These are phyloP conservation scores for Spinibarbus caldwelli DNA, from an alignment of 2,797 vertebrate species.

Conservation along the genomic window DNA sequence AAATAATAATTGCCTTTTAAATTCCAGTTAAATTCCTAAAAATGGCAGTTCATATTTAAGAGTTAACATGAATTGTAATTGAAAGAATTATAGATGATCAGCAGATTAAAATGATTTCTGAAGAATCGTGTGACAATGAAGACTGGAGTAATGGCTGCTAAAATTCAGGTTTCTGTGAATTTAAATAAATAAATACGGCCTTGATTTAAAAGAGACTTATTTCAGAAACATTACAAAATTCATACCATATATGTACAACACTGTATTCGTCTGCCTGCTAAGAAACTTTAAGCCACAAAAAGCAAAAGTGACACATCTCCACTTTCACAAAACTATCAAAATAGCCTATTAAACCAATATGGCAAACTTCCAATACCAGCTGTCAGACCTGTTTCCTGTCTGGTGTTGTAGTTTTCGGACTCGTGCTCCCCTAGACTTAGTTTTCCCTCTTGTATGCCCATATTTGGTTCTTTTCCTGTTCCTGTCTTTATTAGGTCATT, in stretches of 20 bases:
- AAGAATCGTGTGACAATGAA: background rate
- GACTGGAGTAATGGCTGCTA: background rate
- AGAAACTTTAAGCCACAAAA: background rate
- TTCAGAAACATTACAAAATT: too few relatives aligned
- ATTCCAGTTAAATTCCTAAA: background rate
- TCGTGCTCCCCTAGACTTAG: too few relatives aligned
- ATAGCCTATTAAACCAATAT: background rate
- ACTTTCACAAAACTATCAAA: constrained; percentile 2
- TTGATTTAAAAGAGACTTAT: too few relatives aligned
- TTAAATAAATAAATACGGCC: background rate
- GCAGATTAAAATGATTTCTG: background rate
- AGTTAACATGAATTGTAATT: background rate
- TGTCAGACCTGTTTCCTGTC: too few relatives aligned
- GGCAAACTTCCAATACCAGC: too few relatives aligned
- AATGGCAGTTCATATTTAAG: background rate
- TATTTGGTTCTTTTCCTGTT: too few relatives aligned
- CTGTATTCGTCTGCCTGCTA: background rate
- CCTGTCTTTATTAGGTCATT: too few relatives aligned
- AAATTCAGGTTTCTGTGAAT: background rate
- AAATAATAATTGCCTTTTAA: background rate
- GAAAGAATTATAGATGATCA: too few relatives aligned
- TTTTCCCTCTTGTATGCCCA: too few relatives aligned
- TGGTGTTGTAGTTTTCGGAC: too few relatives aligned
- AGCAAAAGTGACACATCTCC: background rate
- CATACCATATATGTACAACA: background rate